Conservation (phyloP, 2,797 vertebrate species). For the Spea hammondii region DNA sequence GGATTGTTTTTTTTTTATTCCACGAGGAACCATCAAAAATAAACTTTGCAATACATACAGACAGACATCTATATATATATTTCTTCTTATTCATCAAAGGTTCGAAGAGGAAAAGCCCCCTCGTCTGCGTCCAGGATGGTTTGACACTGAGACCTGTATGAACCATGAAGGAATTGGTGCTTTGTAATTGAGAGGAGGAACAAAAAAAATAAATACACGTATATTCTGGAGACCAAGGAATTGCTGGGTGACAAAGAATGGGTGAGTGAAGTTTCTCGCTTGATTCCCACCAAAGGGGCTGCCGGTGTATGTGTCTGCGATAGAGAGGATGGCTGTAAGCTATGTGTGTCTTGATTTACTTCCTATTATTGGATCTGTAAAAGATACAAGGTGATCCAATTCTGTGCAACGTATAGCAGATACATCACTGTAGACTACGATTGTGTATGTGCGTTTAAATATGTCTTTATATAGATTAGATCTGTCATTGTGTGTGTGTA, state of each 20-base stretch:
- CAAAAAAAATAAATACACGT: slow-evolving; percentile 6
- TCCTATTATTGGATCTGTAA: slow-evolving; percentile 14
- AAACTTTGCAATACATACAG: slow-evolving; percentile 35
- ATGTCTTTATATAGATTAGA: background rate
- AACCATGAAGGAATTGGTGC: slow-evolving; percentile 63
- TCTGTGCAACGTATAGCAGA: slow-evolving; percentile 12
- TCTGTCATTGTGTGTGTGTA: background rate
- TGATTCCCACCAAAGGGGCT: slow-evolving; percentile 58
- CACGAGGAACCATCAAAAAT: slow-evolving; percentile 32
- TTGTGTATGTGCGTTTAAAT: too few species aligned
- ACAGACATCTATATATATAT: background rate
- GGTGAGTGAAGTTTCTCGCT: slow-evolving; percentile 77
- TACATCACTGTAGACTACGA: background rate
- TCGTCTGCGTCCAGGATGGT: slow-evolving; percentile 64
- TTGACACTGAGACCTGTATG: slow-evolving; percentile 63
- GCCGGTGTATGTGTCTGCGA: slow-evolving; percentile 44
- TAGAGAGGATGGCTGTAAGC: slow-evolving; percentile 8
- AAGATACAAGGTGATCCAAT: slow-evolving; percentile 25
- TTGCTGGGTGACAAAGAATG: slow-evolving; percentile 73
- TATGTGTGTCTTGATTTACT: slow-evolving; percentile 24
- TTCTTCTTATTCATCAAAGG: slow-evolving; percentile 28
- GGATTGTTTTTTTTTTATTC: slow-evolving; percentile 12
- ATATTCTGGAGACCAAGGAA: slow-evolving; percentile 38
- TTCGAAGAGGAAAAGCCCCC: slow-evolving; percentile 58
- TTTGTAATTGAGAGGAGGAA: slow-evolving; percentile 52